phyloP scores from a whole-genome alignment of 2,797 vertebrate genomes.

The Dromococcyx pavoninus region DNA sequence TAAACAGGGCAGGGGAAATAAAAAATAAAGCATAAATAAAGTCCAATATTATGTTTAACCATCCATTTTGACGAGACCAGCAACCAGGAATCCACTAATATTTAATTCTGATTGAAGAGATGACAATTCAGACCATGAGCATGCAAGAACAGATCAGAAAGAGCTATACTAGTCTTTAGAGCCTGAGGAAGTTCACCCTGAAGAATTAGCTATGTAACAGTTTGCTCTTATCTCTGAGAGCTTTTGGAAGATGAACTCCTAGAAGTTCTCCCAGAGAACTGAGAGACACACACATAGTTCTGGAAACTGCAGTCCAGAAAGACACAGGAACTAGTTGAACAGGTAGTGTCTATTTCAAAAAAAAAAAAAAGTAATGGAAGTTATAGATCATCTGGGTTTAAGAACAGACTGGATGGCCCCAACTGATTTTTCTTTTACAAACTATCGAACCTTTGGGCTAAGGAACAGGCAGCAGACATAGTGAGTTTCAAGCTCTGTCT shows the following conservation, averaged over 20 bases:
- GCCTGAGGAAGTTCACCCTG: neutral
- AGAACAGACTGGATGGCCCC: neutral
- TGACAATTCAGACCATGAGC: neutral
- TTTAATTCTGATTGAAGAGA: neutral
- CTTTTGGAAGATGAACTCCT: neutral
- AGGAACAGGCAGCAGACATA: neutral
- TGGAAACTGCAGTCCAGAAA: neutral
- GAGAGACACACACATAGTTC: neutral
- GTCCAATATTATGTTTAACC: neutral
- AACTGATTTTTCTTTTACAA: neutral
- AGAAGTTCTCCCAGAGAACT: neutral
- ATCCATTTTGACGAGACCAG: neutral
- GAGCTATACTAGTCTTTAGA: neutral
- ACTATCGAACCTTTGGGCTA: neutral
- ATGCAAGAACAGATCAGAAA: neutral
- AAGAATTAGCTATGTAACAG: neutral
- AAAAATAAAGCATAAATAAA: neutral
- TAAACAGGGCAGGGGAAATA: slow-evolving; percentile 8
- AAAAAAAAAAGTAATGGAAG: neutral
- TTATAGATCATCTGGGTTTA: neutral
- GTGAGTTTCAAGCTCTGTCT: neutral
- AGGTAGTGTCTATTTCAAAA: neutral
- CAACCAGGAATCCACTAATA: neutral
- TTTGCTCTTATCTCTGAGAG: neutral
- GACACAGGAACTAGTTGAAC: neutral